Conservation (phyloP, 2,797 vertebrate genomes). For the Clangula hyemalis region DNA sequence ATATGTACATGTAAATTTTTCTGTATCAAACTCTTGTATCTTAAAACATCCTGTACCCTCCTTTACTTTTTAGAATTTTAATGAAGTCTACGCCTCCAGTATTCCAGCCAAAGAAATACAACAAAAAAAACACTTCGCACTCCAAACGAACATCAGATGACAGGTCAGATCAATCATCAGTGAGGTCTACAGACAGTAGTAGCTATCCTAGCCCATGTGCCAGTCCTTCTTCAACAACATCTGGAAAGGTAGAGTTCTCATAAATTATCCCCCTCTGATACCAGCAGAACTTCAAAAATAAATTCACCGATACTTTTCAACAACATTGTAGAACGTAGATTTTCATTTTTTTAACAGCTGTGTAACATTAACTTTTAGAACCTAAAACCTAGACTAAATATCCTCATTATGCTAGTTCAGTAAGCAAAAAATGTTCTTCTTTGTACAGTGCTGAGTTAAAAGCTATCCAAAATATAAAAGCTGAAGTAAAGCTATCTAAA, state of each 20-base stretch:
- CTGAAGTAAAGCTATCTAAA: neutral
- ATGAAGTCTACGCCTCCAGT: constrained; percentile 67
- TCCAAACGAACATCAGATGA: constrained; percentile 77
- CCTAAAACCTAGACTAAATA: neutral
- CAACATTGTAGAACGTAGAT: neutral
- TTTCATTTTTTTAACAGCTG: neutral
- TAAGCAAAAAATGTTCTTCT: neutral
- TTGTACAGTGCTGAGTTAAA: neutral
- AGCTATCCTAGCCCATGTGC: constrained; percentile 78
- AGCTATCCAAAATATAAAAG: neutral
- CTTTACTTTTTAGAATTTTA: constrained; percentile 63
- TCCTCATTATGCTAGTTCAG: neutral
- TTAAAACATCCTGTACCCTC: neutral
- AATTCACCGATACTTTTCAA: neutral
- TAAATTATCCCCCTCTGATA: neutral
- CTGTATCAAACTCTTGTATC: neutral
- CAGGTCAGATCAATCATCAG: constrained; percentile 76
- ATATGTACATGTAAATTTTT: neutral
- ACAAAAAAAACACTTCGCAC: constrained; percentile 72
- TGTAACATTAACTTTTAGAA: neutral
- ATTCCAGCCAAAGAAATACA: constrained; percentile 73
- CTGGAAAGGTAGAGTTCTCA: constrained; percentile 81
- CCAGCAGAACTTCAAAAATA: neutral
- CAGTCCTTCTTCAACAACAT: constrained; percentile 76
- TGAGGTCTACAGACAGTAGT: constrained; percentile 78